These are phyloP conservation scores for Pandemis cinnamomeana DNA, from an alignment of 2,888 invertebrate species.

Conservation along the genomic window DNA sequence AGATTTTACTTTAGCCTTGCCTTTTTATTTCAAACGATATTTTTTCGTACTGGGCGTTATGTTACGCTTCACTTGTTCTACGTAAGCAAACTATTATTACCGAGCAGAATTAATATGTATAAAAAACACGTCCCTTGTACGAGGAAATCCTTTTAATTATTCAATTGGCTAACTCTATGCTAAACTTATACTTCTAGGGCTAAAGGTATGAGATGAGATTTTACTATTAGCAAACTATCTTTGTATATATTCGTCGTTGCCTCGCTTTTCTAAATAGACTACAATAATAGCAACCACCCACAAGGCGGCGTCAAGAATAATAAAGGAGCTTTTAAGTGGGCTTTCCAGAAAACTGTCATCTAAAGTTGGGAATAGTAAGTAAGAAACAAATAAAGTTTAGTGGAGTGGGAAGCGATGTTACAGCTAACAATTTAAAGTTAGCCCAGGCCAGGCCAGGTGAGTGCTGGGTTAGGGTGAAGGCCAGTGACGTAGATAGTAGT, in stretches of 20 bases:
- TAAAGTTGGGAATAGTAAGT: slow-evolving; percentile 61
- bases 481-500: slow-evolving; percentile 68
- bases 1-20: slow-evolving; percentile 1
- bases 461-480: slow-evolving; percentile 50
- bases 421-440: slow-evolving; percentile 80
- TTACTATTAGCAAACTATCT: too few relatives aligned
- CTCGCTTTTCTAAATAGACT: slow-evolving; percentile 16
- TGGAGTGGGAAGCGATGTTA: slow-evolving; percentile 71
- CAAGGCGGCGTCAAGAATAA: slow-evolving; percentile 37
- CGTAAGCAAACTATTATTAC: too few relatives aligned
- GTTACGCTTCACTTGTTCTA: too few relatives aligned
- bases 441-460: slow-evolving; percentile 62
- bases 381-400: slow-evolving; percentile 74
- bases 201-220: too few relatives aligned
- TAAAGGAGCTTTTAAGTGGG: slow-evolving; percentile 41
- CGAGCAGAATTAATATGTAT: too few relatives aligned
- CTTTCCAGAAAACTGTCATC: slow-evolving; percentile 56
- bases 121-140: too few relatives aligned
- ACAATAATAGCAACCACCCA: slow-evolving; percentile 32
- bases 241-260: neutral
- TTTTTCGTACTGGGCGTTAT: too few relatives aligned
- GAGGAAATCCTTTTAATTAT: too few relatives aligned
- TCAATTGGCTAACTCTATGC: too few relatives aligned
- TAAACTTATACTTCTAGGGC: too few relatives aligned
- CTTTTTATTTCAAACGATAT: too few relatives aligned